Evolutionary conservation across 2,888 invertebrate genomes (phyloP), one percentile per base, ranked within the genome.

Genomic region (Malacosoma neustria): DNA sequence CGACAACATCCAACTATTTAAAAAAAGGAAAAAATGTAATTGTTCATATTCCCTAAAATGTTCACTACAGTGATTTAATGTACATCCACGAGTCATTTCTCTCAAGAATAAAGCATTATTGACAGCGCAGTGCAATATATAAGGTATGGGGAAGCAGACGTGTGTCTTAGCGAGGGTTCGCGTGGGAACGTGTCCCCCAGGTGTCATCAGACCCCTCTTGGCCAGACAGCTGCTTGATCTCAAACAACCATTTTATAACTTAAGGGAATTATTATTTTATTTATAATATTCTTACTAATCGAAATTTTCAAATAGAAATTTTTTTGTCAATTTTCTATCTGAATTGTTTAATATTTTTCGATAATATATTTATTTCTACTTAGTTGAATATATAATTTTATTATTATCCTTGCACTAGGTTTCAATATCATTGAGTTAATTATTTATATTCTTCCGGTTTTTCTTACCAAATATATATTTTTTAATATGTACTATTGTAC

Each of bases 181-280:
- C 82, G 82, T 82, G 84, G 73, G 82, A 82, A 85, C 69, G 70
- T 67, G 70, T 69, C 71, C 64, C 61, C 79, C 81, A 77, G 81
- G 73, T 82, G 80, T 53, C 57, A 54, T 70, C 69, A 68, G 54
- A 54, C 64, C 62, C 54, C 54, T 53, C 41, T 41, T 30, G 4
- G 9, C 38, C 38, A 35, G 45, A 68, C 80, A 79, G 77, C 79
- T 79, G 81, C 61, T 54, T 42, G 33, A 44, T 51, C 46, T 46
- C 48, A 39, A 22, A 32, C n/a, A n/a, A n/a, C n/a, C n/a, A n/a
- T n/a, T n/a, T n/a, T n/a, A n/a, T n/a, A n/a, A n/a, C n/a, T n/a
- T n/a, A n/a, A n/a, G n/a, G n/a, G n/a, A n/a, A n/a, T n/a, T n/a
- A n/a, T n/a, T n/a, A n/a, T n/a, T n/a, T n/a, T n/a, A n/a, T n/a